Conservation (phyloP, 2,888 invertebrate genomes). For the Sphinx pinastri region DNA sequence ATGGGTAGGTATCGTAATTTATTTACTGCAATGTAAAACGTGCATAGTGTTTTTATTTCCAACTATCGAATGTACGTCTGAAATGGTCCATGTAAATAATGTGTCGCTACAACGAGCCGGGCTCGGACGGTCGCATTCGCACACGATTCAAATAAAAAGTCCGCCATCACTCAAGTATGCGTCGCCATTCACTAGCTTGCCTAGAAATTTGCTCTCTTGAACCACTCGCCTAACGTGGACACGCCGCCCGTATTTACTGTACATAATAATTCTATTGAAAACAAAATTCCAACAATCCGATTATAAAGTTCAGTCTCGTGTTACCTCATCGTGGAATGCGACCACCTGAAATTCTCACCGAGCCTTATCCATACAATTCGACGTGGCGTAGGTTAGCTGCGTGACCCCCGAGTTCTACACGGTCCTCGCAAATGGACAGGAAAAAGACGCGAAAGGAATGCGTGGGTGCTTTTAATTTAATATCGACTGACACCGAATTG, state of each 20-base stretch:
- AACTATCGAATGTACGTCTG: slow-evolving; percentile 20
- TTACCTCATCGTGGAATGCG: slow-evolving; percentile 7
- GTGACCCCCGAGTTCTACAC: slow-evolving; percentile 78
- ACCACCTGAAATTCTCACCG: slow-evolving; percentile 29
- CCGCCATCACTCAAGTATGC: slow-evolving; percentile 83
- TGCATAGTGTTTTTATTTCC: slow-evolving; percentile 20
- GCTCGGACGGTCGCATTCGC: slow-evolving; percentile 72
- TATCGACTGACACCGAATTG: slow-evolving; percentile 82
- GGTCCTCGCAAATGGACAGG: slow-evolving; percentile 84
- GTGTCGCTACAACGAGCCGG: slow-evolving; percentile 53
- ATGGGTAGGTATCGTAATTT: background rate
- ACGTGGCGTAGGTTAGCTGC: slow-evolving; percentile 61
- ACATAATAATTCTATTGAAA: background rate
- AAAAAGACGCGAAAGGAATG: slow-evolving; percentile 82
- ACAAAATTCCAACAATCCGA: background rate
- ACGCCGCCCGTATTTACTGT: slow-evolving; percentile 33
- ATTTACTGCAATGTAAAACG: slow-evolving; percentile 21
- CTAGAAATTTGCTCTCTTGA: slow-evolving; percentile 71
- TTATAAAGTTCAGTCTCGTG: background rate
- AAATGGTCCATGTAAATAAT: slow-evolving; percentile 51
- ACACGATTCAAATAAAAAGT: slow-evolving; percentile 84
- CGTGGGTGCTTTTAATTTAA: slow-evolving; percentile 84
- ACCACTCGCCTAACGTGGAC: slow-evolving; percentile 60
- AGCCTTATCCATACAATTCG: slow-evolving; percentile 57
- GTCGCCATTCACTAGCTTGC: slow-evolving; percentile 79